A percentile compares a stretch with the other conserved stretches of the same genome.
phyloP scores from a whole-genome alignment of 2,888 invertebrate species.

The Epinotia nisella region DNA sequence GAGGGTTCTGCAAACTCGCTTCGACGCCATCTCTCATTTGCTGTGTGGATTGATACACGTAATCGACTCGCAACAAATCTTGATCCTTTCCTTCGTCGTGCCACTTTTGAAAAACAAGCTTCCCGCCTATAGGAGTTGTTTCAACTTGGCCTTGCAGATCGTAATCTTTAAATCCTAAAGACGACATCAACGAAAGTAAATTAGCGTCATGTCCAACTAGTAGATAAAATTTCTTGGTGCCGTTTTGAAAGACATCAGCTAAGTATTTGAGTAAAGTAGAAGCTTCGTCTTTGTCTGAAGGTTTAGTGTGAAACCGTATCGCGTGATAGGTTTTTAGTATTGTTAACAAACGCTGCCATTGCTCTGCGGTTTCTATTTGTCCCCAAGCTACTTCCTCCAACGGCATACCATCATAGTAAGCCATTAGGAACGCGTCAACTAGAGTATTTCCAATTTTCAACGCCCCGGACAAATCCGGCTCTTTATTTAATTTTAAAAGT shows the following conservation, averaged over 20 bases:
- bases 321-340: constrained; percentile 62
- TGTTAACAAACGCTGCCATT: constrained; percentile 61
- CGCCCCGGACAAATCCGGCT: constrained; percentile 65
- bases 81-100: constrained; percentile 52
- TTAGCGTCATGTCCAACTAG: constrained; percentile 75
- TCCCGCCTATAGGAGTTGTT: constrained; percentile 70
- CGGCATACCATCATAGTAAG: constrained; percentile 67
- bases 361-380: constrained; percentile 54
- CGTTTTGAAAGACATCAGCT: constrained; percentile 53
- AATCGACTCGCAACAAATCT: constrained; percentile 66
- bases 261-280: constrained; percentile 63
- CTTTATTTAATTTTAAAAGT: constrained; percentile 56
- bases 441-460: constrained; percentile 59
- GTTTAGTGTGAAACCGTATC: constrained; percentile 63
- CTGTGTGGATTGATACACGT: constrained; percentile 61
- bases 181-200: constrained; percentile 59
- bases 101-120: constrained; percentile 74
- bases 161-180: constrained; percentile 61
- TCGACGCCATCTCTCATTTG: constrained; percentile 61
- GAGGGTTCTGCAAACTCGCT: constrained; percentile 58
- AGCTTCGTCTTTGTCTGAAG: constrained; percentile 59
- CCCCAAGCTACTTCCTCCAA: constrained; percentile 69
- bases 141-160: constrained; percentile 63
- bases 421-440: constrained; percentile 71
- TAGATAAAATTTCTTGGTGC: constrained; percentile 56